These are phyloP conservation scores for Lithobates sylvaticus DNA, from an alignment of 2,797 vertebrate species.

Conservation along the genomic window DNA sequence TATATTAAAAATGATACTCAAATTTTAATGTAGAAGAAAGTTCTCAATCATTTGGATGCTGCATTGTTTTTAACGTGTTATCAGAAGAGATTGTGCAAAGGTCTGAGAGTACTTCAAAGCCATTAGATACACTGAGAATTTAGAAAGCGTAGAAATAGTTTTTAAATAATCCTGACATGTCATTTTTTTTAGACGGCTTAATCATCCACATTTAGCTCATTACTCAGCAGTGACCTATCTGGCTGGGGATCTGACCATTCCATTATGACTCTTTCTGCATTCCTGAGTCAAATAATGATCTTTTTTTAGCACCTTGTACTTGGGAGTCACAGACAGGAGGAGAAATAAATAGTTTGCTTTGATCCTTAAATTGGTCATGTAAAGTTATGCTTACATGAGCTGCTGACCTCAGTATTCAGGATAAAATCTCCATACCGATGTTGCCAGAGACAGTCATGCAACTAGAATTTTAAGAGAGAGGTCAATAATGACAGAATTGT, in stretches of 20 bases:
- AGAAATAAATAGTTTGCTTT: not conserved
- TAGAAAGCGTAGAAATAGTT: not conserved
- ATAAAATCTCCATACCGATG: too few relatives aligned
- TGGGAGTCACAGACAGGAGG: conserved; percentile 3
- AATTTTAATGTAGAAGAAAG: not conserved
- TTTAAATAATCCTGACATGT: conserved; percentile 9
- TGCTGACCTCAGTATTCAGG: not conserved
- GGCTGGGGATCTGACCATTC: not conserved
- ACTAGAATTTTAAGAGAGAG: too few relatives aligned
- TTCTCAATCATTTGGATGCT: not conserved
- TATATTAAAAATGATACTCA: too few relatives aligned
- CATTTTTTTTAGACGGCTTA: not conserved
- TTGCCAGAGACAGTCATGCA: too few relatives aligned
- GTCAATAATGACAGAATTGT: too few relatives aligned
- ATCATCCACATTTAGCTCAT: conserved; percentile 5
- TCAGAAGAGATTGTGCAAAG: not conserved
- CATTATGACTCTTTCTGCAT: not conserved
- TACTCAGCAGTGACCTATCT: conserved; percentile 30
- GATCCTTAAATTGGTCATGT: not conserved
- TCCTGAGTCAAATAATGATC: not conserved
- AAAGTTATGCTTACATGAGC: not conserved
- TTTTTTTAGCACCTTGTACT: conserved; percentile 19
- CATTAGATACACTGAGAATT: not conserved
- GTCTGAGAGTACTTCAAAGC: not conserved
- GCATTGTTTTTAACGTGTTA: not conserved